Base-by-base conservation (phyloP, 2,797 vertebrate genomes). In the Aselliscus stoliczkanus region DNA sequence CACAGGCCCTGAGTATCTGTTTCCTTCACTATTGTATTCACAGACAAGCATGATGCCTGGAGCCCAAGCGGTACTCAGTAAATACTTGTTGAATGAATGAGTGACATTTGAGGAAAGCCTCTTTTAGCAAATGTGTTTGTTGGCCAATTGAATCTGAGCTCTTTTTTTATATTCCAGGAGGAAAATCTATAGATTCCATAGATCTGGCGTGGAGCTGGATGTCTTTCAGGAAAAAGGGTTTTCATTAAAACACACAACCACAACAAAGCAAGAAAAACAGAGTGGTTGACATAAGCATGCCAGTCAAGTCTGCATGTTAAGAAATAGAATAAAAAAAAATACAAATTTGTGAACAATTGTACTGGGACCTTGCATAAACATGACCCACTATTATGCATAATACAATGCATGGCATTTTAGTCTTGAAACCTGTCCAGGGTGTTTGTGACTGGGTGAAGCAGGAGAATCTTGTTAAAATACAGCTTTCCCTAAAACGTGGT, bases 31-130 rank as follows among this genome's bases (percentile, higher is more conserved):
- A 2, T 86, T 83, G 60, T 67, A 25, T 44, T 92, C 64, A 69
- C 42, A 81, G 87, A 76, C 25, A 27, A 83, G 69, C 65, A 93
- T 9, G 7, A 23, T 42, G 79, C 81, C 56, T 80, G 72, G 64
- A 90, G 84, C 67, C 77, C 1, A 73, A 73, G 37, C 84, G 39
- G 85, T 47, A 15, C 90, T 95, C 90, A 13, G 85, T 64, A 90
- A 93, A 92, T 77, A 88, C 77, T 83, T 80, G 90, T 87, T 72
- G 95, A 97, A 86, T 90, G 42, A 86, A 81, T 94, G 95, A 95
- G 65, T 95, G 95, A 95, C 92, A 84, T 93, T 84, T 34, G 93
- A 95, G 88, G 90, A 95, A 93, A 96, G 82, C 65, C 88, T 96
- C 90, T 88, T 96, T 87, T 94, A 91, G 64, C 23, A 77, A 95